Evolutionary conservation across 2,797 vertebrate genomes (phyloP), one percentile per base, ranked within the genome.

Genomic region (Telmatherina bonti): DNA sequence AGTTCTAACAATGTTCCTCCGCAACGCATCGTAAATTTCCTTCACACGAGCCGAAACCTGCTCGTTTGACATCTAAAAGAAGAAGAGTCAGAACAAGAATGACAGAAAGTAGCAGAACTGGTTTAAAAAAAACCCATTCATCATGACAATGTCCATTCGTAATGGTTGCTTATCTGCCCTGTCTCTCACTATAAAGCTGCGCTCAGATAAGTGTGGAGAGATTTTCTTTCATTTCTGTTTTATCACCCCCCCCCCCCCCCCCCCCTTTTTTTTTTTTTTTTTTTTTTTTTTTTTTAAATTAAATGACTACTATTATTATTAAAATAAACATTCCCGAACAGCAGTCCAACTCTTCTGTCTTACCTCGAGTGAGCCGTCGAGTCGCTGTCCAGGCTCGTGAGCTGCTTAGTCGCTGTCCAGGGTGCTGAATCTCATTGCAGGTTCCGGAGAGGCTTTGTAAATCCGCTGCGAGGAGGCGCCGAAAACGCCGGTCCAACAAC

Each of bases 401-500:
- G 83, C 43, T 1, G 70, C 27, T 79, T 27, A 77, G 62, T 61
- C 78, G 13, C 79, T 77, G 82, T 89, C 87, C 83, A 41, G 61
- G 76, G 85, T 85, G 75, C 90, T 88, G 90, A 64, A 83, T 53
- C 7, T 78, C 82, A 81, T 77, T 3, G 75, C 86, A 1, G 83
- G 58, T 64, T 89, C 79, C 62, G 72, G 70, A 26, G 51, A 73
- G 45, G 66, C 68, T 89, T 90, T 91, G 85, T 90, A 90, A 92
- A 93, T 94, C 93, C 93, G 86, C 85, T 82, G 74, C 72, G 49
- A 74, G 65, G 84, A 84, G 79, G 70, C 69, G 67, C 67, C 49
- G 43, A 56, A 75, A 83, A 85, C 63, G 81, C 83, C 81, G 68
- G 78, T 91, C 81, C 74, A 59, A 81, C 66, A 72, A 76, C 80